Evolutionary conservation across 2,113 vertebrate species (phyloP), one percentile per base, ranked within the genome.

Genomic region (Peromyscus polionotus): DNA sequence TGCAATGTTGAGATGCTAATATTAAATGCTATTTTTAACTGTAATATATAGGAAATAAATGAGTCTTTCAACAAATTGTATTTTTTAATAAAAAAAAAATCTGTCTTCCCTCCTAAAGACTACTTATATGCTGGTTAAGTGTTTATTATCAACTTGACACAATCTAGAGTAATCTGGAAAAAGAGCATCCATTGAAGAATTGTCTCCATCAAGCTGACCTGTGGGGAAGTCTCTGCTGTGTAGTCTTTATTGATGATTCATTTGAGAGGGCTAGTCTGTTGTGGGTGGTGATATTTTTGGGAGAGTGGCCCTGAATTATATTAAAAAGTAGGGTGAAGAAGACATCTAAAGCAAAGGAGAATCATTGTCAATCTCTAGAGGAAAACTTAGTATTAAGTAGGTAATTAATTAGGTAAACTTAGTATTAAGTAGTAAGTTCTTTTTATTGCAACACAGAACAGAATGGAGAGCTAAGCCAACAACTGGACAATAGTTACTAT

Each of bases 41-140:
- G 85, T 95, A 5, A 36, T 33, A 57, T 51, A 31, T n/a, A 86
- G 31, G n/a, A 17, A 96, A 92, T 65, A 31, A 85, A 81, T 90
- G 20, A 81, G 39, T 65, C 8, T 61, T 11, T 3, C 88, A 67
- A 81, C 16, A 93, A 77, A 3, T 67, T 88, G 14, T 72, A 26
- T 42, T 48, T 83, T 75, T 73, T 73, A 39, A 42, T 13, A 68
- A 14, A 48, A 48, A 48, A 48, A 63, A n/a, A 76, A 67, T 26
- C 13, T 85, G 3, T 70, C 45, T 79, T 92, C 7, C 45, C 95
- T 19, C 61, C 36, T 73, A 54, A 95, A 93, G 16, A 31, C 39
- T 79, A 16, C 14, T 31, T 79, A 51, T 33, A 13, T 28, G 31
- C 24, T 77, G 3, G 5, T 48, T 77, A 77, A 11, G 42, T 77